Evolutionary conservation across 2,888 invertebrate species (phyloP), one percentile per base, ranked within the genome.

Genomic region (Miltochrista miniata): DNA sequence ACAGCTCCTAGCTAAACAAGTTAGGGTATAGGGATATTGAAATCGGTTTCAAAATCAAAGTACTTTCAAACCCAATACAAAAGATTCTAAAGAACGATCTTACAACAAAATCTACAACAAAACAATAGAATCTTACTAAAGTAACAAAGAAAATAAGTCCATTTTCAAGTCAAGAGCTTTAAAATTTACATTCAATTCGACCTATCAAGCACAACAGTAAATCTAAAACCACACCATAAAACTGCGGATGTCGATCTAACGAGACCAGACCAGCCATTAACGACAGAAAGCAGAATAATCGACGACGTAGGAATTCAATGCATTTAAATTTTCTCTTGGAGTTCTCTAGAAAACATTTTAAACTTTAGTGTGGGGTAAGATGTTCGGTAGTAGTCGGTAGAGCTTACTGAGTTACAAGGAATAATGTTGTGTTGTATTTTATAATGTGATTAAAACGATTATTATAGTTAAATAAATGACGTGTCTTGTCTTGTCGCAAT

Each of bases 301-400:
- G 63, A 47, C 56, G 47, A 56, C 56, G 59, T 60, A 38, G 52
- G 12, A 54, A 63, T 49, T 68, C 64, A 59, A 68, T 68, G 65
- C 61, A 68, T 68, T 68, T 64, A 68, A 61, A 68, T 66, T n/a
- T 66, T 60, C 59, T 58, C 51, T 50, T 39, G 34, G 49, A 45
- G 29, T 43, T 31, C 37, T 35, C 37, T 35, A 29, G 39, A 18
- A 34, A 35, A 29, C 24, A 29, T 11, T 44, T 24, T 7, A 34
- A 24, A 44, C 35, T 24, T n/a, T 37, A 11, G 37, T 15, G 15
- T 7, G 1, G 37, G 15, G 13, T 35, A 7, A 15, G 7, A 4
- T 10, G 10, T 10, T 37, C 9, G 9, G 7, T 37, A 37, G 37
- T 18, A n/a, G n/a, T n/a, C n/a, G n/a, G n/a, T n/a, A 15, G 10